Evolutionary conservation across 2,113 vertebrate genomes (phyloP).

Genomic region (Pagrus major): DNA sequence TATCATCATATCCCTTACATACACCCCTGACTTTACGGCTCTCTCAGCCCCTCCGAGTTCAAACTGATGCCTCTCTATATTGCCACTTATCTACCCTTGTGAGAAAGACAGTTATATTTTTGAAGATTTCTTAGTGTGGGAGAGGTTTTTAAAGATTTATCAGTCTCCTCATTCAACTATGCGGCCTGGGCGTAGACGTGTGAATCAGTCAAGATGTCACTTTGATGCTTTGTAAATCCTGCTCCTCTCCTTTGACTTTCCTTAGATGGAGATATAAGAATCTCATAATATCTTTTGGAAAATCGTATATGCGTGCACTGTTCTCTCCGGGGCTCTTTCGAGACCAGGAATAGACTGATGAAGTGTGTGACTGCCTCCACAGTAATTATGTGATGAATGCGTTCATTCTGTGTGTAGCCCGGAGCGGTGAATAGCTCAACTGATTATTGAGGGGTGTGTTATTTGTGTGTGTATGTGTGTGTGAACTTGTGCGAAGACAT

Average conservation of each 20-base stretch:
- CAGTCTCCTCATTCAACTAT: slow-evolving; percentile 18
- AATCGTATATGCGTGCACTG: slow-evolving; percentile 44
- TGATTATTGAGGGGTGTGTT: slow-evolving; percentile 78
- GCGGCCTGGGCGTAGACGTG: not conserved
- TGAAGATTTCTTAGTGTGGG: slow-evolving; percentile 25
- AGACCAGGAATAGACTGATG: slow-evolving; percentile 79
- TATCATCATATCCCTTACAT: slow-evolving; percentile 53
- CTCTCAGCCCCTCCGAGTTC: slow-evolving; percentile 42
- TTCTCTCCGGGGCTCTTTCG: slow-evolving; percentile 65
- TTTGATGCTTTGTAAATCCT: slow-evolving; percentile 51
- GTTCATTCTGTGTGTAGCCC: slow-evolving; percentile 74
- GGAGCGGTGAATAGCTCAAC: slow-evolving; percentile 73
- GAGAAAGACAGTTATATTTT: slow-evolving; percentile 43
- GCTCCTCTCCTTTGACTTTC: slow-evolving; percentile 45
- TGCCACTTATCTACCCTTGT: slow-evolving; percentile 39
- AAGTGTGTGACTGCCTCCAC: slow-evolving; percentile 78
- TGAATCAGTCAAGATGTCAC: slow-evolving; percentile 54
- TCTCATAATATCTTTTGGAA: slow-evolving; percentile 63
- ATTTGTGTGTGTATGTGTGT: slow-evolving; percentile 24
- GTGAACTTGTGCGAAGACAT: slow-evolving; percentile 28
- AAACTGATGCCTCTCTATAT: slow-evolving; percentile 46
- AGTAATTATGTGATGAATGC: slow-evolving; percentile 81
- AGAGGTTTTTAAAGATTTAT: slow-evolving; percentile 51
- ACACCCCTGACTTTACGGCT: slow-evolving; percentile 42
- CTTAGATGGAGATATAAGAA: slow-evolving; percentile 51